Base-by-base conservation (phyloP, 2,797 vertebrate species). In the Xenentodon cancila region DNA sequence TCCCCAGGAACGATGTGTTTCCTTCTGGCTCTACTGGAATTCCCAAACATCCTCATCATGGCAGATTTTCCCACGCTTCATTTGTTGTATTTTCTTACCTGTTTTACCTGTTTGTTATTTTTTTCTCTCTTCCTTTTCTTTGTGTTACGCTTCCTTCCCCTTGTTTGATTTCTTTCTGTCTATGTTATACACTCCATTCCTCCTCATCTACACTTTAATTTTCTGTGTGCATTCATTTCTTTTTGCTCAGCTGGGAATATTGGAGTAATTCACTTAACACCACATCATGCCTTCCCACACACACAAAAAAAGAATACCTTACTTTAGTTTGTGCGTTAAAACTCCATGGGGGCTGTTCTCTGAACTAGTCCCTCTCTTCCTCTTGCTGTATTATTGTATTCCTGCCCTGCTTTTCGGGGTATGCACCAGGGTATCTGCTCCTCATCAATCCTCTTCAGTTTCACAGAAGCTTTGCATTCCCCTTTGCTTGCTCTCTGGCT, bases 191-290 rank as follows among this genome's bases (percentile, higher is more conserved):
- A 4, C 53, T 56, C 27, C 2, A 32, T 44, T 9, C 13, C 30
- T 2, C 46, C 30, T 12, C 7, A 11, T 43, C 62, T 17, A 16
- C 22, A 16, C 11, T 3, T 16, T 37, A 20, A 60, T 15, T 49
- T n/a, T 30, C 42, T 56, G 51, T 60, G 22, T 62, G 37, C 50
- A 59, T 63, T 62, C 32, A 45, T 73, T 72, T 53, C 19, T 52
- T 63, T 58, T 50, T 49, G 17, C 40, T 53, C 53, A 18, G 4
- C 48, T 60, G 64, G 62, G 40, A 70, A 58, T 63, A 16, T 46
- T 65, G 46, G 20, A 54, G 45, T 55, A 57, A 64, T 75, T 73
- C 46, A 51, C n/a, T 42, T 44, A 76, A 73, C 62, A 64, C 45
- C 9, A 21, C 40, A 54, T 17, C 27, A 18, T 30, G 30, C 11